Evolutionary conservation across 23 tunicate genomes (phyloP).

Genomic region (Botrylloides violaceus): DNA sequence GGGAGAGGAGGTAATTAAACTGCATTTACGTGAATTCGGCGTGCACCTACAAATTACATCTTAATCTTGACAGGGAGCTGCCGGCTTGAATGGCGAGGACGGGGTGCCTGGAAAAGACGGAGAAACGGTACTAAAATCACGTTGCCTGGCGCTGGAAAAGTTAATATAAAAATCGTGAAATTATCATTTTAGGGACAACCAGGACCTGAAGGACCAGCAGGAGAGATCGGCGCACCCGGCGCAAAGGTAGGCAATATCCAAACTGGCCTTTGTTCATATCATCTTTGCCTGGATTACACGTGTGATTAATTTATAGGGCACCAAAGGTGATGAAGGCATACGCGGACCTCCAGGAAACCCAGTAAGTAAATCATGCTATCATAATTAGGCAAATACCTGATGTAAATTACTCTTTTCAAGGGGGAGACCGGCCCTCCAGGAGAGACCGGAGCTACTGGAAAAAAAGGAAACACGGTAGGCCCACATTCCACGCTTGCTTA

Average conservation of each 20-base stretch:
- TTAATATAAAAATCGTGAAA: not conserved
- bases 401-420: constrained; percentile 22
- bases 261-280: no score
- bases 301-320: constrained; percentile 28
- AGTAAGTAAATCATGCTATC: constrained; percentile 22
- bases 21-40: not conserved
- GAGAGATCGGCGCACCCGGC: constrained; percentile 13
- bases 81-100: constrained; percentile 79
- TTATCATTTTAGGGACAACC: constrained; percentile 9
- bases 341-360: constrained; percentile 45
- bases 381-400: not conserved
- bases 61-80: constrained; percentile 35
- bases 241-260: no score
- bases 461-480: constrained; percentile 40
- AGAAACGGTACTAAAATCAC: constrained; percentile 39
- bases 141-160: no score
- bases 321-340: constrained; percentile 50
- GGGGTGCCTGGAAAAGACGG: constrained; percentile 89
- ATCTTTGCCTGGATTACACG: no score
- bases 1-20: constrained; percentile 8
- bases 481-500: not conserved
- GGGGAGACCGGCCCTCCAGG: constrained; percentile 77
- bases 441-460: constrained; percentile 36
- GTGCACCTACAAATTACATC: not conserved
- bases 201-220: constrained; percentile 3